phyloP scores from a whole-genome alignment of 2,113 vertebrate species.

The Anolis sagrei region DNA sequence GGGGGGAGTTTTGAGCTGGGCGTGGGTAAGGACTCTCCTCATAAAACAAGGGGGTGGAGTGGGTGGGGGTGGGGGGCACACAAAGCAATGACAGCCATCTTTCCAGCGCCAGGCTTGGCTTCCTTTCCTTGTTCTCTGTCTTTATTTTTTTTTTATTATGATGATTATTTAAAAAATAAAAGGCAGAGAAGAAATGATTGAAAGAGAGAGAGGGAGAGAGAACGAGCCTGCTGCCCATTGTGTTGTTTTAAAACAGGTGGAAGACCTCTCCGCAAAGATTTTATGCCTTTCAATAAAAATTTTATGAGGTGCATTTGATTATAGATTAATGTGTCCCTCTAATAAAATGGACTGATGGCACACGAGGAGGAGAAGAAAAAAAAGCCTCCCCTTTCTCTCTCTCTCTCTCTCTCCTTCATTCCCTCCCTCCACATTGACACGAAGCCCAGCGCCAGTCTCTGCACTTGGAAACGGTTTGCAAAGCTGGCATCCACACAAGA shows the following conservation, averaged over 20 bases:
- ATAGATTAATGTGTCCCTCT: constrained; percentile 94
- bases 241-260: constrained; percentile 87
- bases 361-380: constrained; percentile 55
- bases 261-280: constrained; percentile 90
- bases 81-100: constrained; percentile 65
- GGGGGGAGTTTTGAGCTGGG: constrained; percentile 6
- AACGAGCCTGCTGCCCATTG: constrained; percentile 56
- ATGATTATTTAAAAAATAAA: background rate
- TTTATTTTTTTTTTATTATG: background rate
- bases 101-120: constrained; percentile 56
- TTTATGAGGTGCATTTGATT: constrained; percentile 99
- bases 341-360: constrained; percentile 88
- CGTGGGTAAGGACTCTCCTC: constrained; percentile 67
- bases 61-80: background rate
- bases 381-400: constrained; percentile 28
- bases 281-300: constrained; percentile 98
- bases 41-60: constrained; percentile 64
- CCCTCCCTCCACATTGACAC: constrained; percentile 46
- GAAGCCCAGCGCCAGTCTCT: background rate
- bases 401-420: constrained; percentile 46
- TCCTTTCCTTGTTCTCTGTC: background rate
- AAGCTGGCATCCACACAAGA: background rate
- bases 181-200: constrained; percentile 29
- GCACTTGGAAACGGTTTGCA: background rate
- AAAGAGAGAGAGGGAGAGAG: background rate